Percentiles rank a stretch among this genome's conserved stretches.
These are phyloP conservation scores for Microtus pennsylvanicus DNA, from an alignment of 2,113 vertebrate genomes.

Conservation along the genomic window DNA sequence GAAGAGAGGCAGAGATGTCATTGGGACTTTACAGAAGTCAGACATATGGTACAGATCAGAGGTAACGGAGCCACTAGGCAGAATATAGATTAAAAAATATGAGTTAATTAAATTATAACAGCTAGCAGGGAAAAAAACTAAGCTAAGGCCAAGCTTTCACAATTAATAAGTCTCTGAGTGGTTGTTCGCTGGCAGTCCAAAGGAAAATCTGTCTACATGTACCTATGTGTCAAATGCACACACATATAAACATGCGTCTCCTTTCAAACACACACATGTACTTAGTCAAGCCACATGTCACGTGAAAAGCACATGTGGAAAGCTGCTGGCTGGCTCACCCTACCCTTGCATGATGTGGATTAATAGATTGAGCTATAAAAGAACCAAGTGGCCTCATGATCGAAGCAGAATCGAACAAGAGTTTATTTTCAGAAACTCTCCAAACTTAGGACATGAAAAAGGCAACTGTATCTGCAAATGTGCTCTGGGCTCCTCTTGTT, in stretches of 20 bases:
- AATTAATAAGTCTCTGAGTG: too few species aligned
- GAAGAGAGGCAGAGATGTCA: too few species aligned
- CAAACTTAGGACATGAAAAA: background rate
- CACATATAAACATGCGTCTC: background rate
- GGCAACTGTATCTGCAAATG: background rate
- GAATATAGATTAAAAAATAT: too few species aligned
- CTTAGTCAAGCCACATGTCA: conserved; percentile 7
- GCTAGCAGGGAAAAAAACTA: too few species aligned
- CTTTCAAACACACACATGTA: background rate
- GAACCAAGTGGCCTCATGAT: background rate
- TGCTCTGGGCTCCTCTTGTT: background rate
- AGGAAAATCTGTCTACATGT: too few species aligned
- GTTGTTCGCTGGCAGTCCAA: too few species aligned
- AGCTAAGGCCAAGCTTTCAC: too few species aligned
- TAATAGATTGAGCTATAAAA: background rate
- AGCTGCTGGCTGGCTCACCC: background rate
- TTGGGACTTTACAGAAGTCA: too few species aligned
- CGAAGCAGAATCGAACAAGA: background rate
- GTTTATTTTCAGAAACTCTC: background rate
- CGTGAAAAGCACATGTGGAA: background rate
- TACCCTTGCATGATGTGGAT: background rate
- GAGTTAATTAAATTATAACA: too few species aligned
- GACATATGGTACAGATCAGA: too few species aligned
- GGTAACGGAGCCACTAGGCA: too few species aligned
- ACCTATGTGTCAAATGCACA: background rate